A percentile compares a stretch with the other conserved stretches of the same genome.
phyloP scores from a whole-genome alignment of 2,888 invertebrate species.

The Hydropsyche betteni region DNA sequence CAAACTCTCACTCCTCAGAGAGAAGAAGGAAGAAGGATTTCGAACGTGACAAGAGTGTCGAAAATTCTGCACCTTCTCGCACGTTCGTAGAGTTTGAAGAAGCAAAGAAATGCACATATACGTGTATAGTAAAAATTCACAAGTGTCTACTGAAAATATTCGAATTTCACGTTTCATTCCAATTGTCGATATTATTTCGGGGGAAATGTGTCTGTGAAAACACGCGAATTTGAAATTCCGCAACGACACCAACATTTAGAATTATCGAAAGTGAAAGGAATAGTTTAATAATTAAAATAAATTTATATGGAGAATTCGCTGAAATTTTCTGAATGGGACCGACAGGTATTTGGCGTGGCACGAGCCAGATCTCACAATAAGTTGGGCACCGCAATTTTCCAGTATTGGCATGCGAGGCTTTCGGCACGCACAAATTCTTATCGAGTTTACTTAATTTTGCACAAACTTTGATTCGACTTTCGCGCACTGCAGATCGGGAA shows the following conservation, averaged over 20 bases:
- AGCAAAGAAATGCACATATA: not conserved
- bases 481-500: conserved; percentile 18
- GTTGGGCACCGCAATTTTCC: conserved; percentile 28
- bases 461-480: conserved; percentile 20
- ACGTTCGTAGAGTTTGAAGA: conserved; percentile 1
- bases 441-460: conserved; percentile 22
- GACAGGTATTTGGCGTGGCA: not conserved
- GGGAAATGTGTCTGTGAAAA: too few relatives aligned
- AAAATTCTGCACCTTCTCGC: conserved; percentile 1
- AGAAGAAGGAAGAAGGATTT: conserved; percentile 3
- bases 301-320: not conserved
- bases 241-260: too few relatives aligned
- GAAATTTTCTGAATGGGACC: not conserved
- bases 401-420: conserved; percentile 14
- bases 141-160: too few relatives aligned
- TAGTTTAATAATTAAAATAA: conserved; percentile 6
- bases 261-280: not conserved
- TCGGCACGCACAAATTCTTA: conserved; percentile 29
- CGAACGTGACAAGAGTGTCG: conserved; percentile 18
- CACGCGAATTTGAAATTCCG: too few relatives aligned
- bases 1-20: conserved; percentile 4
- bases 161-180: too few relatives aligned
- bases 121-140: too few relatives aligned
- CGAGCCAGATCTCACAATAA: conserved; percentile 17
- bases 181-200: too few relatives aligned